Base-by-base conservation (phyloP, 2,113 vertebrate species). In the Tichodroma muraria region DNA sequence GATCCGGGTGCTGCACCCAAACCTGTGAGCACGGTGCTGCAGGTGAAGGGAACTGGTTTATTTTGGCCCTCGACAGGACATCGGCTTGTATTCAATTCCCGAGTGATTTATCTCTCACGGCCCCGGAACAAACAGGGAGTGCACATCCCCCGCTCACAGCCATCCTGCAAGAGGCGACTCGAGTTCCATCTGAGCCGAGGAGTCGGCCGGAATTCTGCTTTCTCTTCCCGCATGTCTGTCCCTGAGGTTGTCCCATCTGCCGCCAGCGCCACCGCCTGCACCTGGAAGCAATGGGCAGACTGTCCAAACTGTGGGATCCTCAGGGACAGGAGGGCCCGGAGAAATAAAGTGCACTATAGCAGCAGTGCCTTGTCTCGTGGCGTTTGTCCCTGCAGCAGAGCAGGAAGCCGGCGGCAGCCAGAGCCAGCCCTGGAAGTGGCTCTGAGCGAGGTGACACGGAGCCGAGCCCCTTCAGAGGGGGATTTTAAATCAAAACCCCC, bases 281-380 rank as follows among this genome's bases (percentile, higher is more conserved):
- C 15, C 59, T 35, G 69, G 80, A 22, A 81, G 12, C 53, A 2
- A 3, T 0, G 13, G 11, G 65, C 93, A 84, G 84, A 4, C 69
- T 47, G 69, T 56, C 61, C 28, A 9, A 24, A 4, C 82, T 27
- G 47, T 23, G 92, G 78, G 44, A 54, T 44, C 88, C 92, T 88
- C 56, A 3, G 37, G 4, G 54, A 38, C 80, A 47, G 80, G 82
- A 42, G 94, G 81, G 40, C 56, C 85, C 22, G 0, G 42, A 68
- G 95, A 64, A 93, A 95, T 95, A 93, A 94, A 96, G 90, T 82
- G 92, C 93, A 89, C 88, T 20, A 56, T 53, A 93, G 96, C 95
- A 95, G 90, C 92, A 87, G 66, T 57, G 52, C 59, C 54, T 8
- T 9, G 92, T 85, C 70, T 93, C 52, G 3, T 42, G 8, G 11